Percentiles rank a stretch among this genome's conserved stretches.
Evolutionary conservation across 2,113 vertebrate species (phyloP).

Genomic region (Bubo scandiacus): DNA sequence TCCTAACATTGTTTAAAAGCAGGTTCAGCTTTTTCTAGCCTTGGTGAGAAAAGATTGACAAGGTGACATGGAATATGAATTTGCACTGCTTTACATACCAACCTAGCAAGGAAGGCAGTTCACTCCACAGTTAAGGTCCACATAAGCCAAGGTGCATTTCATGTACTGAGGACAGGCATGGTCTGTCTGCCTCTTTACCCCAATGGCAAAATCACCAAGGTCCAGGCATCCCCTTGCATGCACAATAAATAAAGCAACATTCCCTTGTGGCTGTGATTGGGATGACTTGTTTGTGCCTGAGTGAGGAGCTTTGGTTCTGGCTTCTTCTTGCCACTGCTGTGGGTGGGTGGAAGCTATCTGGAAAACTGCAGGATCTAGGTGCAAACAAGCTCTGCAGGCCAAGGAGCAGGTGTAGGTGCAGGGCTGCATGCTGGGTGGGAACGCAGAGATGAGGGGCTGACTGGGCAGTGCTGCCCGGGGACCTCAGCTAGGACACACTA

Average conservation of each 20-base stretch:
- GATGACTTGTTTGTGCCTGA: neutral
- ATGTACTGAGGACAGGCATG: accelerated
- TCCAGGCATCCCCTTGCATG: neutral
- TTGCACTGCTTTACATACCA: neutral
- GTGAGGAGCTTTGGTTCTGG: neutral
- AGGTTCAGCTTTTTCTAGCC: neutral
- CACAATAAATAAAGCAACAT: neutral
- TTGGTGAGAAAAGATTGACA: neutral
- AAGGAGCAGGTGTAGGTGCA: neutral
- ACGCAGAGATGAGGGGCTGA: neutral
- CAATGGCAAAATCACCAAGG: neutral
- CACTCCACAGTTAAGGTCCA: neutral
- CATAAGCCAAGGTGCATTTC: neutral
- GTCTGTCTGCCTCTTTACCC: neutral
- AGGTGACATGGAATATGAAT: neutral
- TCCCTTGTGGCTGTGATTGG: neutral
- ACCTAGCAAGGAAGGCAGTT: neutral
- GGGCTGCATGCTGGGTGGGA: neutral
- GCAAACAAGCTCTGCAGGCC: neutral
- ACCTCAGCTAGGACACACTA: neutral
- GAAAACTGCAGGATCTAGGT: neutral
- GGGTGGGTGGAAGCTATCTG: no score
- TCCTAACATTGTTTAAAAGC: neutral
- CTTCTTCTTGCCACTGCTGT: neutral
- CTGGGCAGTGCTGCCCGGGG: neutral